A percentile compares a stretch with the other conserved stretches of the same genome.
These are phyloP conservation scores for Polia nebulosa DNA, from an alignment of 2,888 invertebrate species.

Conservation along the genomic window DNA sequence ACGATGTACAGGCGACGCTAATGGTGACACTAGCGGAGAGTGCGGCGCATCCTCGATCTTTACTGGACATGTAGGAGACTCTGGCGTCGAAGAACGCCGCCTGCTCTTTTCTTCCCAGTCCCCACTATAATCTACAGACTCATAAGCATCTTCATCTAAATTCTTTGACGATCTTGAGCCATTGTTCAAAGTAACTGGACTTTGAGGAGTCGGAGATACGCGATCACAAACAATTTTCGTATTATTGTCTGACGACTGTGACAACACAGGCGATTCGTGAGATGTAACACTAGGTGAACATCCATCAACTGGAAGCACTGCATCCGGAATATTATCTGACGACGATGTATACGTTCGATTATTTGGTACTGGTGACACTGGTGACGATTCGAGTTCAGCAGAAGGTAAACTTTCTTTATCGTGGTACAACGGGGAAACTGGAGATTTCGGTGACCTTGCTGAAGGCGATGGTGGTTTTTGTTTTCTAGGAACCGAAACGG, in stretches of 20 bases:
- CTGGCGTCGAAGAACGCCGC: slow-evolving; percentile 86
- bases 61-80: slow-evolving; percentile 76
- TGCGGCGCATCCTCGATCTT: slow-evolving; percentile 75
- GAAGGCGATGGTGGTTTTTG: slow-evolving; percentile 84
- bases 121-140: slow-evolving; percentile 79
- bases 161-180: slow-evolving; percentile 73
- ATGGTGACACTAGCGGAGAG: slow-evolving; percentile 83
- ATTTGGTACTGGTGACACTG: slow-evolving; percentile 72
- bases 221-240: slow-evolving; percentile 68
- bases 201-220: slow-evolving; percentile 70
- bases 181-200: slow-evolving; percentile 76
- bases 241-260: slow-evolving; percentile 72
- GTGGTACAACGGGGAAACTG: slow-evolving; percentile 71
- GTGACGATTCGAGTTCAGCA: slow-evolving; percentile 69
- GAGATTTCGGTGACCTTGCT: slow-evolving; percentile 77
- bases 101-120: slow-evolving; percentile 84
- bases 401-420: slow-evolving; percentile 69
- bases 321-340: slow-evolving; percentile 68
- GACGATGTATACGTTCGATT: slow-evolving; percentile 63
- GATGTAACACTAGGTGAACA: slow-evolving; percentile 65
- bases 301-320: slow-evolving; percentile 58
- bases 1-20: slow-evolving; percentile 84
- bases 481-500: slow-evolving; percentile 72
- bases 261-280: slow-evolving; percentile 73
- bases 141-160: slow-evolving; percentile 80